phyloP scores from a whole-genome alignment of 2,113 vertebrate genomes.

The Peucedramus taeniatus region DNA sequence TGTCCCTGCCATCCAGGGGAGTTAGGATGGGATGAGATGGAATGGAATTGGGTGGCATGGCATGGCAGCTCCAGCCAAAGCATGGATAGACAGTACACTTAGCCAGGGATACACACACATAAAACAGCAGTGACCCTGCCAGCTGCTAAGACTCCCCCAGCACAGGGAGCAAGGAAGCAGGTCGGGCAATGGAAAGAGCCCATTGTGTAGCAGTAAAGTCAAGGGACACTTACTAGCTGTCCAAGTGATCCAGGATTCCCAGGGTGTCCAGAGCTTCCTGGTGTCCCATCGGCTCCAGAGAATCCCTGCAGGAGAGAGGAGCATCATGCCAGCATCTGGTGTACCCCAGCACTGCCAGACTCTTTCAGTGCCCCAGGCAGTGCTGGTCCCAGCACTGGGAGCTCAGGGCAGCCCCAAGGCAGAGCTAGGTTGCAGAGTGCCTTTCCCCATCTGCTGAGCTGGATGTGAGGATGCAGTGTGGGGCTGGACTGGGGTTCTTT shows the following conservation, averaged over 20 bases:
- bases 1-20: background rate
- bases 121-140: background rate
- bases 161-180: background rate
- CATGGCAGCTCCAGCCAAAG: background rate
- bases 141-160: background rate
- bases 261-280: conserved; percentile 61
- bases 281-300: conserved; percentile 81
- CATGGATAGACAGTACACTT: background rate
- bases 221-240: background rate
- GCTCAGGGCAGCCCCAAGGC: background rate
- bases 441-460: background rate
- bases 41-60: no score
- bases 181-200: background rate
- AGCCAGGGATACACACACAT: background rate
- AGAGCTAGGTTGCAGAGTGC: background rate
- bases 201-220: background rate
- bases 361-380: background rate
- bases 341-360: background rate
- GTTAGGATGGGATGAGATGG: background rate
- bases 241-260: background rate
- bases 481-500: background rate
- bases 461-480: background rate
- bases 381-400: background rate
- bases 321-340: background rate
- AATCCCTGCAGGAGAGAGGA: conserved; percentile 73